Conservation (phyloP, 2,888 invertebrate species). For the Acanthacorydalis orientalis region DNA sequence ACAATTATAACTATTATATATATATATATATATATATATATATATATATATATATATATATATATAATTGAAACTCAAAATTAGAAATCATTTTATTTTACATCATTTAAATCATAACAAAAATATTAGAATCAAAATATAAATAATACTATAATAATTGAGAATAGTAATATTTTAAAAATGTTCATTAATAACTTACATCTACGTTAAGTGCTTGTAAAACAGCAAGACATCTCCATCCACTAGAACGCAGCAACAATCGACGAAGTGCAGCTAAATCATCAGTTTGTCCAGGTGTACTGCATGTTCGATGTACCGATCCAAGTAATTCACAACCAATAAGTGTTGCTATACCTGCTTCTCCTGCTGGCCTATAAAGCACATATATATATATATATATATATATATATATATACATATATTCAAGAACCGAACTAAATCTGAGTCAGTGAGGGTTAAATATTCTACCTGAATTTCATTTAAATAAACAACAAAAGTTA, state of each 20-base stretch:
- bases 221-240: slow-evolving; percentile 42
- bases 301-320: slow-evolving; percentile 31
- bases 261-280: slow-evolving; percentile 24
- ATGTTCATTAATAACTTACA: slow-evolving; percentile 20
- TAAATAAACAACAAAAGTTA: not conserved
- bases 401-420: not conserved
- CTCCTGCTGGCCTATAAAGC: slow-evolving; percentile 6
- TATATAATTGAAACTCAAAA: no score
- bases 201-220: slow-evolving; percentile 38
- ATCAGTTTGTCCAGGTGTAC: slow-evolving; percentile 3
- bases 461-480: not conserved
- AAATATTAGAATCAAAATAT: no score
- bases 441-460: not conserved
- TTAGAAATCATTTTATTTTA: no score
- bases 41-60: no score
- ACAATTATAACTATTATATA: no score
- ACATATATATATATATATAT: slow-evolving; percentile 1
- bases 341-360: slow-evolving; percentile 38
- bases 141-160: no score
- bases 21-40: no score
- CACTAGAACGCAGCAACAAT: slow-evolving; percentile 38
- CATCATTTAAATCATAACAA: no score
- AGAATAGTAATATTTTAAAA: no score
- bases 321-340: slow-evolving; percentile 46
- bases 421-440: not conserved